Percentiles rank a stretch among this genome's conserved stretches.
These are phyloP conservation scores for Pseudomyrmex concolor DNA, from an alignment of 1,140 invertebrate species.

Conservation along the genomic window DNA sequence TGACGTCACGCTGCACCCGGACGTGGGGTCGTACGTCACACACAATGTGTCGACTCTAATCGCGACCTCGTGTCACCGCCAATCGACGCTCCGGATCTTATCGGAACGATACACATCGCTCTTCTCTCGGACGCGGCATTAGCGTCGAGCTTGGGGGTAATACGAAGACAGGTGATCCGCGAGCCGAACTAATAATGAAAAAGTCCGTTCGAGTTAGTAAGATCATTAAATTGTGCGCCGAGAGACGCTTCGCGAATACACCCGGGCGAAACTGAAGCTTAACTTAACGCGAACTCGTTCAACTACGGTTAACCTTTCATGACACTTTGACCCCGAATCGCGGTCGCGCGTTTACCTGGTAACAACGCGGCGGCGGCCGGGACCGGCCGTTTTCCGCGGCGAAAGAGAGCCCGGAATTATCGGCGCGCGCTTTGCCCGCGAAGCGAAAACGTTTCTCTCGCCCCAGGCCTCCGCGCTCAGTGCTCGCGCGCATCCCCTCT, in stretches of 20 bases:
- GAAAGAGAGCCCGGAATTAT: slow-evolving; percentile 61
- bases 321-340: slow-evolving; percentile 76
- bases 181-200: slow-evolving; percentile 82
- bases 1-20: too few species aligned
- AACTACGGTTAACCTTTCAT: slow-evolving; percentile 81
- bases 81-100: slow-evolving; percentile 8
- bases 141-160: not conserved
- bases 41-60: slow-evolving; percentile 10
- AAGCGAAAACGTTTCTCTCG: slow-evolving; percentile 7
- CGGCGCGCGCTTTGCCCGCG: slow-evolving; percentile 14
- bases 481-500: not conserved
- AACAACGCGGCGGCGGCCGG: slow-evolving; percentile 42
- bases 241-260: slow-evolving; percentile 53
- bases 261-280: slow-evolving; percentile 76
- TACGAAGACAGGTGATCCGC: slow-evolving; percentile 70
- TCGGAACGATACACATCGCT: slow-evolving; percentile 7
- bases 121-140: not conserved
- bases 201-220: slow-evolving; percentile 81
- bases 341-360: slow-evolving; percentile 49
- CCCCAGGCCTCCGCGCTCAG: slow-evolving; percentile 12
- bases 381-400: slow-evolving; percentile 11
- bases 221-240: slow-evolving; percentile 80
- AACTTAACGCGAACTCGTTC: slow-evolving; percentile 80
- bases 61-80: not conserved
- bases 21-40: too few species aligned